Evolutionary conservation across 2,888 invertebrate species (phyloP).

Genomic region (Drosophila mimica): DNA sequence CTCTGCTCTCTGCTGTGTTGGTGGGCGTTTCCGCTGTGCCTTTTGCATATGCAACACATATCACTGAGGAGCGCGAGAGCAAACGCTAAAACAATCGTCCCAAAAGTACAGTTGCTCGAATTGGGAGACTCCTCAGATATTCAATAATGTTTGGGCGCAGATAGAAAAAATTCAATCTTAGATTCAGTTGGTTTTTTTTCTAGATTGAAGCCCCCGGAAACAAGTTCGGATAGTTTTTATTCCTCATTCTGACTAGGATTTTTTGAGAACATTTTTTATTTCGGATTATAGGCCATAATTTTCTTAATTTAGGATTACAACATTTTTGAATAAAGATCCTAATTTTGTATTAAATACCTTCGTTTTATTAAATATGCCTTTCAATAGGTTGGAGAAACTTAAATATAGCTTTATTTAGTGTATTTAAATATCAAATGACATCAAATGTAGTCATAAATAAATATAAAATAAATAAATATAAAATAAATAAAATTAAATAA

Average conservation of each 20-base stretch:
- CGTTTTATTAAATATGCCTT: neutral
- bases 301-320: neutral
- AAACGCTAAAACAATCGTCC: constrained; percentile 16
- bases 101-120: constrained; percentile 25
- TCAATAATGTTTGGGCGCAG: neutral
- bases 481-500: neutral
- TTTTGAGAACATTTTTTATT: neutral
- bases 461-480: neutral
- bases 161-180: neutral
- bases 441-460: neutral
- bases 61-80: constrained; percentile 30
- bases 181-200: neutral
- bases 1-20: neutral
- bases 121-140: neutral
- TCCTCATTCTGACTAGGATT: neutral
- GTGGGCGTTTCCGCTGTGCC: constrained; percentile 38
- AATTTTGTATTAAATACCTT: neutral
- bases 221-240: neutral
- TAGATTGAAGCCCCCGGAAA: neutral
- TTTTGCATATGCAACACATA: constrained; percentile 71
- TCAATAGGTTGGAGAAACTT: neutral
- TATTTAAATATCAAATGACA: neutral
- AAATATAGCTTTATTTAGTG: rapidly evolving
- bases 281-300: neutral
- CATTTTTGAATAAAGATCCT: neutral